Evolutionary conservation across 92 coral and sea anemone genomes (phyloP).

Genomic region (Nematostella vectensis): DNA sequence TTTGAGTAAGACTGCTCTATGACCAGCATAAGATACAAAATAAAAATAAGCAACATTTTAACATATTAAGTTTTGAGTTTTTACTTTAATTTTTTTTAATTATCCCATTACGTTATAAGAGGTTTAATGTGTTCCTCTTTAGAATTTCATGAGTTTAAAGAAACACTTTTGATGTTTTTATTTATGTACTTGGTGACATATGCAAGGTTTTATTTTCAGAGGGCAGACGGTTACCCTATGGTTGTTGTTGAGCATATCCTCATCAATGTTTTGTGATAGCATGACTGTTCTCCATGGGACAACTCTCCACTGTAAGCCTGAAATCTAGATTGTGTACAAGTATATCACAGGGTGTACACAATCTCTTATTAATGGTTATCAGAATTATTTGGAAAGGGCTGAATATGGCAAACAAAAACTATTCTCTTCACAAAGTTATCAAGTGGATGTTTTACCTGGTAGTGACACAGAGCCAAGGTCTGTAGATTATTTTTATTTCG

Average conservation of each 20-base stretch:
- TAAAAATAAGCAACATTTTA: not conserved
- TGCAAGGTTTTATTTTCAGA: too few species aligned
- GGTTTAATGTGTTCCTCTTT: too few species aligned
- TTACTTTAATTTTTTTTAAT: too few species aligned
- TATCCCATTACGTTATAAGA: not conserved
- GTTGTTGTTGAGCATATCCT: not conserved
- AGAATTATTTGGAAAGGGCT: too few species aligned
- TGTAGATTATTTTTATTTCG: too few species aligned
- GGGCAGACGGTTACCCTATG: slow-evolving; percentile 2
- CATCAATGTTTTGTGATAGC: slow-evolving; percentile 3
- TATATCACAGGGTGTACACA: not conserved
- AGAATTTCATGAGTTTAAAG: too few species aligned
- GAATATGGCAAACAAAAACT: too few species aligned
- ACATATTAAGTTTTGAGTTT: not conserved
- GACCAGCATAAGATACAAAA: not conserved
- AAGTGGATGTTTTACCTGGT: not conserved
- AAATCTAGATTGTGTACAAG: not conserved
- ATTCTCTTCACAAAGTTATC: too few species aligned
- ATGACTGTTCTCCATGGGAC: slow-evolving; percentile 1
- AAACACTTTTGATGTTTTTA: too few species aligned
- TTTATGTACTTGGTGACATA: too few species aligned
- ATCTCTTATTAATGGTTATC: too few species aligned
- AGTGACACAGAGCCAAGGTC: too few species aligned
- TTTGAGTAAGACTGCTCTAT: not conserved
- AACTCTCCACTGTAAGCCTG: slow-evolving; percentile 4